Evolutionary conservation across 2,888 invertebrate species (phyloP).

Genomic region (Meiosimyza platycephala): DNA sequence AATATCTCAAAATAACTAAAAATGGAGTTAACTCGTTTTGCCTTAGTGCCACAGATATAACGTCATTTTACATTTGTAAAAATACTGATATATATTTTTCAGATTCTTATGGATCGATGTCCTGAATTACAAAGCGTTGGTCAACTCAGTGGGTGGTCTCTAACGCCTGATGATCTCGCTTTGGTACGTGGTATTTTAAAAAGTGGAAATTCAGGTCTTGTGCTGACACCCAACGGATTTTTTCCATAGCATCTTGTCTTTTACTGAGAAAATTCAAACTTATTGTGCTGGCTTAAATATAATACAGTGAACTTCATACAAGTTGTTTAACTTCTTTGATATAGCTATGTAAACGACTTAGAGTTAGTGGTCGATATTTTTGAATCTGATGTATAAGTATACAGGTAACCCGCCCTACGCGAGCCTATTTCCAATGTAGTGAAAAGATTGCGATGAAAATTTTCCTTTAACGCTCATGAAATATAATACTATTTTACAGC

Average conservation of each 20-base stretch:
- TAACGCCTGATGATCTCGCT: conserved; percentile 76
- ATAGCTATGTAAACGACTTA: neutral
- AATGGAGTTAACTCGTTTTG: too few relatives aligned
- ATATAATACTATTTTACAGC: too few relatives aligned
- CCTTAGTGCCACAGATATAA: too few relatives aligned
- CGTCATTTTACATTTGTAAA: neutral
- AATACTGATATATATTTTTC: conserved; percentile 19
- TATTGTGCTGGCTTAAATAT: neutral
- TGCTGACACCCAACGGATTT: conserved; percentile 73
- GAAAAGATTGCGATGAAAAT: too few relatives aligned
- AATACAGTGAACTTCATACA: too few relatives aligned
- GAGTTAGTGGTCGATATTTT: too few relatives aligned
- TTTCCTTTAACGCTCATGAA: too few relatives aligned
- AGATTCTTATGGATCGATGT: conserved; percentile 75
- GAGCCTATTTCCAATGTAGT: too few relatives aligned
- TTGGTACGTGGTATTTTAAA: conserved; percentile 74
- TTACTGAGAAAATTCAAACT: neutral
- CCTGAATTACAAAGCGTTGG: conserved; percentile 75
- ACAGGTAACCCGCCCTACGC: too few relatives aligned
- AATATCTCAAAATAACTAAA: too few relatives aligned
- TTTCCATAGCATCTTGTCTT: conserved; percentile 56
- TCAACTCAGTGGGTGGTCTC: conserved; percentile 76
- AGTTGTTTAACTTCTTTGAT: neutral
- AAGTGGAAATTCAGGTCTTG: conserved; percentile 75
- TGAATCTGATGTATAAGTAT: too few relatives aligned